phyloP scores from a whole-genome alignment of 2,888 invertebrate species.

The Hesperia comma region DNA sequence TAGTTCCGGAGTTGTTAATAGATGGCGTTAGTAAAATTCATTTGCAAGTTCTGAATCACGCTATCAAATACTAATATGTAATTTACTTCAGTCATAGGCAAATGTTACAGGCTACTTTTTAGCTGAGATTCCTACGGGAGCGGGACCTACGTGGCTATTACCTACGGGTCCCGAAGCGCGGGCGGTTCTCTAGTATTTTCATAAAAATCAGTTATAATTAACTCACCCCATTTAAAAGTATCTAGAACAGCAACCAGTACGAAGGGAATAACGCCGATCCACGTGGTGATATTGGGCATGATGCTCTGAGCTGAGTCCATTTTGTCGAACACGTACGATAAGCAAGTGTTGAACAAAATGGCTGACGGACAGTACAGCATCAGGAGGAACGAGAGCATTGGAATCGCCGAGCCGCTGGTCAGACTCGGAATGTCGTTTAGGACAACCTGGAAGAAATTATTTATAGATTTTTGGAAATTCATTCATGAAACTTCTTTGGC shows the following conservation, averaged over 20 bases:
- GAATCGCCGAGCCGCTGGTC: constrained; percentile 87
- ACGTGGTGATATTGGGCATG: constrained; percentile 89
- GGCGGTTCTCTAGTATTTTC: neutral
- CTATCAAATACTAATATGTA: no score
- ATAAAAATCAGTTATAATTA: neutral
- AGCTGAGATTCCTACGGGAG: no score
- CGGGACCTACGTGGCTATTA: no score
- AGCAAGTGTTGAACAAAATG: constrained; percentile 89
- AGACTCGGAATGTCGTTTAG: constrained; percentile 88
- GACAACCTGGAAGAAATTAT: constrained; percentile 80
- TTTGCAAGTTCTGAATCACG: no score
- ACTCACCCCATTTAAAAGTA: constrained; percentile 87
- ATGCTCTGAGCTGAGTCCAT: constrained; percentile 92
- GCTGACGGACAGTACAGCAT: constrained; percentile 89
- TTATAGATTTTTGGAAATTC: no score
- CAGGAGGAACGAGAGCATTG: constrained; percentile 86
- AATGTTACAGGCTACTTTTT: no score
- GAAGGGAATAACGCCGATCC: constrained; percentile 90
- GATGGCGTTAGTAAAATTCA: no score
- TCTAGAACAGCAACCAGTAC: constrained; percentile 88
- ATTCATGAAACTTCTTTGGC: no score
- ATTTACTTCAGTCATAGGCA: no score
- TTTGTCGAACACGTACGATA: constrained; percentile 92
- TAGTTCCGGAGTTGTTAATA: no score
- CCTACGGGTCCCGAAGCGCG: no score